Percentiles rank a stretch among this genome's conserved stretches.
Evolutionary conservation across 2,888 invertebrate species (phyloP).

Genomic region (Mystacides longicornis): DNA sequence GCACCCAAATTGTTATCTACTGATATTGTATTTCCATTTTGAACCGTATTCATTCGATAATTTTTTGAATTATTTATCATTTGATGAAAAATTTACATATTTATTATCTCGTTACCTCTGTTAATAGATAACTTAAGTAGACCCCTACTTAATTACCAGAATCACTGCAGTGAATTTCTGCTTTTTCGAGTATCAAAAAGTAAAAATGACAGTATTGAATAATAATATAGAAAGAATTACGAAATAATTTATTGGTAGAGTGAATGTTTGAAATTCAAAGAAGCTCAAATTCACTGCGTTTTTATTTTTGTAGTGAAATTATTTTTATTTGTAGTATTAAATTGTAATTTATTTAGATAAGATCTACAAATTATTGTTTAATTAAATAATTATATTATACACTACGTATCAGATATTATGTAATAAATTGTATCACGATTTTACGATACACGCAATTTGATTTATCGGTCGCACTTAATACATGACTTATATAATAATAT

Average conservation of each 20-base stretch:
- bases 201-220: not conserved
- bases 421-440: too few species aligned
- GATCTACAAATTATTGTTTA: not conserved
- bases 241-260: not conserved
- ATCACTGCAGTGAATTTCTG: not conserved
- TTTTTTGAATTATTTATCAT: conserved; percentile 18
- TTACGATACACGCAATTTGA: too few species aligned
- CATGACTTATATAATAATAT: too few species aligned
- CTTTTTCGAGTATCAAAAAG: not conserved
- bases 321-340: conserved; percentile 3
- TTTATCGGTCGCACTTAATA: too few species aligned
- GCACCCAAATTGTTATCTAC: conserved; percentile 28
- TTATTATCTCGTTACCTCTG: not conserved
- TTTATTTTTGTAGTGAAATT: conserved; percentile 6
- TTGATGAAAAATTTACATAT: not conserved
- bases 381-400: too few species aligned
- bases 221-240: not conserved
- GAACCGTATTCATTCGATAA: too few species aligned
- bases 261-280: not conserved
- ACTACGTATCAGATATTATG: too few species aligned
- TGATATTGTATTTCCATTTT: too few species aligned
- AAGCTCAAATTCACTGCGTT: not conserved
- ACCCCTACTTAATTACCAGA: not conserved
- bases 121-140: not conserved
- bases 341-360: conserved; percentile 1